These are phyloP conservation scores for Saccostrea cuccullata DNA, from an alignment of 1,140 invertebrate species.

Conservation along the genomic window DNA sequence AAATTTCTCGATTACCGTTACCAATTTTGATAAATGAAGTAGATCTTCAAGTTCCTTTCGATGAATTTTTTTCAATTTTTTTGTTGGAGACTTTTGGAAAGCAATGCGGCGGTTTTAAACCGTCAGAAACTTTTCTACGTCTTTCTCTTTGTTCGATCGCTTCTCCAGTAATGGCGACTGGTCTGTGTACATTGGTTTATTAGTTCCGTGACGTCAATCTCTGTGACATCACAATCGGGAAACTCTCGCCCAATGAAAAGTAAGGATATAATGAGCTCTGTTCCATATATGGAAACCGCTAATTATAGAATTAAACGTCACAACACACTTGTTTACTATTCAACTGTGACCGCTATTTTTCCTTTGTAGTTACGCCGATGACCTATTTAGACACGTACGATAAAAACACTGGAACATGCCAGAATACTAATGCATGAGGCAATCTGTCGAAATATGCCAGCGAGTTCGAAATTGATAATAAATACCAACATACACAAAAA, in stretches of 20 bases:
- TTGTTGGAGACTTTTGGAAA: not conserved
- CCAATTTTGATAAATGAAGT: not conserved
- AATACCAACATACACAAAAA: not conserved
- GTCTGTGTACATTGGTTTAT: slow-evolving; percentile 29
- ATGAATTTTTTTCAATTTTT: slow-evolving; percentile 16
- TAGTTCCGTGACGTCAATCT: slow-evolving; percentile 28
- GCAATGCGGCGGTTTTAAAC: not conserved
- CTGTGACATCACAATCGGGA: slow-evolving; percentile 15
- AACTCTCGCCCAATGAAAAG: slow-evolving; percentile 8
- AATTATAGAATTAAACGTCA: slow-evolving; percentile 39
- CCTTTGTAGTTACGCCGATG: slow-evolving; percentile 2
- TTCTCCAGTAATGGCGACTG: slow-evolving; percentile 24
- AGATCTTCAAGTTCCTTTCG: not conserved
- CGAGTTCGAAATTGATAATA: not conserved
- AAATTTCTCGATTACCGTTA: slow-evolving; percentile 19
- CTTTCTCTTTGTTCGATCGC: slow-evolving; percentile 19
- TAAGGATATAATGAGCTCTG: not conserved
- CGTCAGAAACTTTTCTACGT: not conserved
- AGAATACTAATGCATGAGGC: not conserved
- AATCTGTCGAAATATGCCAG: not conserved
- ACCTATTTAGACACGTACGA: slow-evolving; percentile 14
- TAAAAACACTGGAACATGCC: slow-evolving; percentile 3
- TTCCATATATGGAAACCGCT: slow-evolving; percentile 34
- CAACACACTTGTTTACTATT: slow-evolving; percentile 30
- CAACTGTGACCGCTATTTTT: slow-evolving; percentile 15